Evolutionary conservation across 1,140 invertebrate species (phyloP).

Genomic region (Rhynchophorus ferrugineus): DNA sequence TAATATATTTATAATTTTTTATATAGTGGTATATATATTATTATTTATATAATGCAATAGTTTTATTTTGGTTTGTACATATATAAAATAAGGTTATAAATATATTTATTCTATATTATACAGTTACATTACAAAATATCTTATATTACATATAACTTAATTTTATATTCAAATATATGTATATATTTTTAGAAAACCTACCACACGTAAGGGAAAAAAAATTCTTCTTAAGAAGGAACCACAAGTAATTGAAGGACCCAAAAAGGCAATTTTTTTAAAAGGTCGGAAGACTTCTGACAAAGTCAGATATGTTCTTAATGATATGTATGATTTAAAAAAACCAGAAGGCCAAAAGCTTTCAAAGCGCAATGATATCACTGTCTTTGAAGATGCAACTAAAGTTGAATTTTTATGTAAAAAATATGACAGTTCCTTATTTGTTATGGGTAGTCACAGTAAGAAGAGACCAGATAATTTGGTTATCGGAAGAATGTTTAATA

Average conservation of each 20-base stretch:
- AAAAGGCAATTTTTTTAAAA: constrained; percentile 77
- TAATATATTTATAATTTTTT: no score
- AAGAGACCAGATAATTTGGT: constrained; percentile 91
- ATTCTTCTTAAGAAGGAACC: constrained; percentile 73
- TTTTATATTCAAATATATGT: no score
- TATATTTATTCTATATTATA: no score
- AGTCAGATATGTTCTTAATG: constrained; percentile 71
- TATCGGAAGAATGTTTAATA: constrained; percentile 83
- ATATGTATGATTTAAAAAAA: constrained; percentile 83
- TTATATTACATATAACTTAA: no score
- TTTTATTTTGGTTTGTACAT: no score
- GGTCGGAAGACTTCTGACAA: constrained; percentile 76
- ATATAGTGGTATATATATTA: no score
- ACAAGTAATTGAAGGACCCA: constrained; percentile 82
- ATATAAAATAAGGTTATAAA: no score
- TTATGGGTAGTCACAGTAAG: constrained; percentile 85
- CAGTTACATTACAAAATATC: no score
- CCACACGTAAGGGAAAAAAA: constrained; percentile 81
- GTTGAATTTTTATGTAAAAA: constrained; percentile 83
- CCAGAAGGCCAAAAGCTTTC: constrained; percentile 69
- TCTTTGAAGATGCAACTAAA: constrained; percentile 75
- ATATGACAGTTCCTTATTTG: constrained; percentile 82
- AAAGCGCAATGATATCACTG: constrained; percentile 75
- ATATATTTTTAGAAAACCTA: constrained; percentile 67
- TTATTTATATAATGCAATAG: no score